Evolutionary conservation across 2,113 vertebrate genomes (phyloP).

Genomic region (Limnothrissa miodon): DNA sequence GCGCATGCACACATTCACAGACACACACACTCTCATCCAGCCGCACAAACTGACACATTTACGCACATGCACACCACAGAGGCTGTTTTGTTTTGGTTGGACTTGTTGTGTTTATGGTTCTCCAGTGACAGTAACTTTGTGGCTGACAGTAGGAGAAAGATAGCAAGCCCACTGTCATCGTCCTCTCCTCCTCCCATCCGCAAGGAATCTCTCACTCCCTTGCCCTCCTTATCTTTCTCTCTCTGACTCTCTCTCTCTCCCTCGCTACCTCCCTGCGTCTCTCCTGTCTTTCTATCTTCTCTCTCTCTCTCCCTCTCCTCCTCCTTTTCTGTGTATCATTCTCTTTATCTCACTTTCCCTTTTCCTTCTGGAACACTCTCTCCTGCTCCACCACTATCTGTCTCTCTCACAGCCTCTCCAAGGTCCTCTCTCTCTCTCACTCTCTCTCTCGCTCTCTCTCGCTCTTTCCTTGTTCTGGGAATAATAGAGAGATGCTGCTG

Average conservation of each 20-base stretch:
- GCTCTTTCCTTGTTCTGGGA: no score
- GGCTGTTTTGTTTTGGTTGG: no score
- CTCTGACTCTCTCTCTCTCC: not conserved
- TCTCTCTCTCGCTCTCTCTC: not conserved
- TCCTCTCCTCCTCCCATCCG: not conserved
- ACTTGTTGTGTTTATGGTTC: no score
- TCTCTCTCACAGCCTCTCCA: not conserved
- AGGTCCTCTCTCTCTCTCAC: not conserved
- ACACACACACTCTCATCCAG: no score
- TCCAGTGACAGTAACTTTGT: not conserved
- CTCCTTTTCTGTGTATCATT: no score
- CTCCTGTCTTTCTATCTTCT: not conserved
- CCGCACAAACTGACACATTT: no score
- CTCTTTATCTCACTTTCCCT: no score
- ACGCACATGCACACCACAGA: no score
- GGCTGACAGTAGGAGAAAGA: constrained; percentile 12
- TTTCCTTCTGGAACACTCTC: not conserved
- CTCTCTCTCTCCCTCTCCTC: not conserved
- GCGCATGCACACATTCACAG: no score
- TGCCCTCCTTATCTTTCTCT: not conserved
- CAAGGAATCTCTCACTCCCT: not conserved
- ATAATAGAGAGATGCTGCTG: constrained; percentile 9
- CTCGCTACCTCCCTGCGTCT: not conserved
- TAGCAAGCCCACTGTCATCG: not conserved
- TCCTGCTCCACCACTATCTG: not conserved